Evolutionary conservation across 2,888 invertebrate species (phyloP).

Genomic region (Trissolcus japonicus): DNA sequence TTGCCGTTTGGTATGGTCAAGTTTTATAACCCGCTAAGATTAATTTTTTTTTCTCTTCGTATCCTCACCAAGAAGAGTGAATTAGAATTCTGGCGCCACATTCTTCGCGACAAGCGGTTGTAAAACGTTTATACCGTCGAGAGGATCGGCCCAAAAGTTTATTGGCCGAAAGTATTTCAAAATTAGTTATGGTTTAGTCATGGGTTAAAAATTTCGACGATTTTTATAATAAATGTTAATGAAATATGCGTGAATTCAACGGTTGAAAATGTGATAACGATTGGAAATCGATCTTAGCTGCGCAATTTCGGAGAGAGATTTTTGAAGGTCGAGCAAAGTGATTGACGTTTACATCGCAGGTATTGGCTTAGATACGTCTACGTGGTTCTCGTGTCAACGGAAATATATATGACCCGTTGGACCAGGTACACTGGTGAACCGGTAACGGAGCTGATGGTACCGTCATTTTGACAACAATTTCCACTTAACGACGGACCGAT

Average conservation of each 20-base stretch:
- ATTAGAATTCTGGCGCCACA: conserved; percentile 65
- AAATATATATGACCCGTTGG: conserved; percentile 72
- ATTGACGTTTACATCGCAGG: conserved; percentile 53
- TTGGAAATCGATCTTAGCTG: conserved; percentile 22
- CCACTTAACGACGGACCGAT: conserved; percentile 72
- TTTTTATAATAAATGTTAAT: background rate
- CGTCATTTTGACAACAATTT: conserved; percentile 75
- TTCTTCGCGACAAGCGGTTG: conserved; percentile 63
- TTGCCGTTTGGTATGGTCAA: conserved; percentile 44
- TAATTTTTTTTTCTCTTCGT: conserved; percentile 29
- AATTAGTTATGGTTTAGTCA: conserved; percentile 1
- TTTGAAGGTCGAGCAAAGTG: conserved; percentile 49
- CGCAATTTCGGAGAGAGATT: conserved; percentile 11
- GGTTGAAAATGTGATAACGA: conserved; percentile 14
- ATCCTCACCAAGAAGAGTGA: conserved; percentile 15
- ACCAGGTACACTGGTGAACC: conserved; percentile 64
- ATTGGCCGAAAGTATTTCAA: conserved; percentile 61
- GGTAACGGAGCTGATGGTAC: conserved; percentile 65
- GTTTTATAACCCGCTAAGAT: conserved; percentile 49
- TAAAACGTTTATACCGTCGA: conserved; percentile 73
- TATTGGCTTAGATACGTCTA: conserved; percentile 66
- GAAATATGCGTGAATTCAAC: background rate
- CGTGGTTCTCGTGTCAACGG: conserved; percentile 62
- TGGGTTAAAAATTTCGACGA: too few relatives aligned
- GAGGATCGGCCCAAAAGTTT: conserved; percentile 69